phyloP scores from a whole-genome alignment of 2,888 invertebrate species.

The Drosophila mimica region DNA sequence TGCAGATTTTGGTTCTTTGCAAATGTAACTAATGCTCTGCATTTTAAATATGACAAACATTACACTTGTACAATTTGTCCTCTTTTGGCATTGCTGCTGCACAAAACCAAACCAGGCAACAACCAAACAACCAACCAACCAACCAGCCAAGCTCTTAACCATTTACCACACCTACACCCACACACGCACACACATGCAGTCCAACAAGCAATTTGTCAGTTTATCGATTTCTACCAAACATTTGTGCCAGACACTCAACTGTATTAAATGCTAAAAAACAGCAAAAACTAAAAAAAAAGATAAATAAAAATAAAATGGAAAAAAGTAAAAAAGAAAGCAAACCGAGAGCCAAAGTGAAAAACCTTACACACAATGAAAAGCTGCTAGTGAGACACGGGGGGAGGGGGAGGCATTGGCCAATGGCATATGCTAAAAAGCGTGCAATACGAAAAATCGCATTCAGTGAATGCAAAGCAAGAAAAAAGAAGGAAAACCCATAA shows the following conservation, averaged over 20 bases:
- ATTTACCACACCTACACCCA: conserved; percentile 65
- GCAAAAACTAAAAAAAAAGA: conserved; percentile 52
- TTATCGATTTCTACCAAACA: conserved; percentile 83
- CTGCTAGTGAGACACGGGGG: conserved; percentile 49
- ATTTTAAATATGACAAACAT: conserved; percentile 81
- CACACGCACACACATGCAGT: conserved; percentile 47
- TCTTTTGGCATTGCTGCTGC: conserved; percentile 67
- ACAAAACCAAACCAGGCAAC: conserved; percentile 34
- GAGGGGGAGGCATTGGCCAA: conserved; percentile 61
- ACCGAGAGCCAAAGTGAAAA: conserved; percentile 73
- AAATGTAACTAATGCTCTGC: conserved; percentile 75
- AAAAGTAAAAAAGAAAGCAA: conserved; percentile 16
- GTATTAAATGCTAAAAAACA: conserved; percentile 81
- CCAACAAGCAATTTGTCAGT: conserved; percentile 83
- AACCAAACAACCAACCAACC: conserved; percentile 17
- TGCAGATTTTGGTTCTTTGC: conserved; percentile 8
- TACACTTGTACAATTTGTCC: conserved; percentile 81
- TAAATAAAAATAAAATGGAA: conserved; percentile 5
- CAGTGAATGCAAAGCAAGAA: conserved; percentile 56
- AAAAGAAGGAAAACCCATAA: conserved; percentile 33
- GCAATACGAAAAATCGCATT: conserved; percentile 77
- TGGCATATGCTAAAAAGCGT: conserved; percentile 82
- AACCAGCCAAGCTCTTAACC: conserved; percentile 76
- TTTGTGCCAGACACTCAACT: conserved; percentile 82
- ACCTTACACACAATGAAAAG: conserved; percentile 82